Conservation (phyloP, 2,113 vertebrate species). For the Podarcis muralis region DNA sequence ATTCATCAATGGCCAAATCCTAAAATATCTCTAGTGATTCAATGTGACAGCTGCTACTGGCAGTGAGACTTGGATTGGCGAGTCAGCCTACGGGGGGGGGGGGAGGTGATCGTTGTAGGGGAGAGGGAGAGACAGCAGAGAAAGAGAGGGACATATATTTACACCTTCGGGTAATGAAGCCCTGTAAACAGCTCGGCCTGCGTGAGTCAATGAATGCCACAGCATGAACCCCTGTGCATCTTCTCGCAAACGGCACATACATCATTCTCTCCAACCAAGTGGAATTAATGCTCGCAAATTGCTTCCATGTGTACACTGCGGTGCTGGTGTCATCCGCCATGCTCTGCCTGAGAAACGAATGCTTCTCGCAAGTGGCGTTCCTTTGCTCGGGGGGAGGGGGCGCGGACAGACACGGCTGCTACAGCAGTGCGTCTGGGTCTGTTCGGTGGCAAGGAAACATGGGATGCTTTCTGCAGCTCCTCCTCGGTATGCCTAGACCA, state of each 20-base stretch:
- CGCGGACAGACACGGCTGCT: neutral
- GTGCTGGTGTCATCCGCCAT: neutral
- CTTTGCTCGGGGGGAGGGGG: neutral
- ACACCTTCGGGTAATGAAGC: neutral
- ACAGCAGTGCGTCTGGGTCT: too few species aligned
- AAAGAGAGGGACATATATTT: neutral
- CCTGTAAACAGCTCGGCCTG: neutral
- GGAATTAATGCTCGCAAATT: constrained; percentile 13
- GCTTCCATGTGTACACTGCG: neutral
- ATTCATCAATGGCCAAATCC: constrained; percentile 7
- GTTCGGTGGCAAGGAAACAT: neutral
- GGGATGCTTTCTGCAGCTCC: neutral
- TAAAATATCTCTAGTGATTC: neutral
- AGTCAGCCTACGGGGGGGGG: neutral
- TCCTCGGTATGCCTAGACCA: too few species aligned
- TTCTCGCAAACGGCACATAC: neutral
- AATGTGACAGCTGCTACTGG: neutral
- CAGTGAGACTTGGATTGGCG: neutral
- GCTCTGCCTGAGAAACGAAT: neutral
- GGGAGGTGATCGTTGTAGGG: neutral
- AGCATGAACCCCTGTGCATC: neutral
- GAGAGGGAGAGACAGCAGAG: too few species aligned
- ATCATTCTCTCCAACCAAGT: neutral
- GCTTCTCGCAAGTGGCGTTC: neutral
- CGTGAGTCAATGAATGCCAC: constrained; percentile 12